Evolutionary conservation across 2,113 vertebrate genomes (phyloP).

Genomic region (Nothoprocta perdicaria): DNA sequence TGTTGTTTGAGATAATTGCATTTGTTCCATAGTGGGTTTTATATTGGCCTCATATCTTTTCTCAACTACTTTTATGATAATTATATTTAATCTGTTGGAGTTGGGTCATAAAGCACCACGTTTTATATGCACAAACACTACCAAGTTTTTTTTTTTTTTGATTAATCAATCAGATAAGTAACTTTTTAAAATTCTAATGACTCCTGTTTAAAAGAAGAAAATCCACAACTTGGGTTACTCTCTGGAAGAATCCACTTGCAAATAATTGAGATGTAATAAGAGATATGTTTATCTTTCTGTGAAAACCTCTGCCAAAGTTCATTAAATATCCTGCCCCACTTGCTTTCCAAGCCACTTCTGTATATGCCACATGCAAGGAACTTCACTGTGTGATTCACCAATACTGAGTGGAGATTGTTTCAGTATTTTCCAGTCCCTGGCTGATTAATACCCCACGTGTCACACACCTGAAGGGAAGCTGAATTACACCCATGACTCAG

Average conservation of each 20-base stretch:
- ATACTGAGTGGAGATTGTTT: not conserved
- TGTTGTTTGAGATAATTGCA: not conserved
- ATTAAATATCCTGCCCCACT: not conserved
- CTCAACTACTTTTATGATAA: not conserved
- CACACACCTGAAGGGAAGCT: constrained; percentile 12
- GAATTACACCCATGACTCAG: not conserved
- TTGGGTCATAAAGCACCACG: not conserved
- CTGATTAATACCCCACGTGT: not conserved
- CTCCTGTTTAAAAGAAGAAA: not conserved
- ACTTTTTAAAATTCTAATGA: not conserved
- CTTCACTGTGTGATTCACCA: not conserved
- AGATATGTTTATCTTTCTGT: not conserved
- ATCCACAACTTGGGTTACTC: not conserved
- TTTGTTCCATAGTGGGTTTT: not conserved
- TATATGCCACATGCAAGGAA: not conserved
- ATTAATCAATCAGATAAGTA: not conserved
- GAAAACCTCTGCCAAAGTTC: not conserved
- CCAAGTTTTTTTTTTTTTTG: not conserved
- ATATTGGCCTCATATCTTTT: not conserved
- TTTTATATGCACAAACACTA: not conserved
- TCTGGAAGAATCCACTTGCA: not conserved
- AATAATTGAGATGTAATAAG: not conserved
- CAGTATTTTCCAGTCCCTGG: constrained; percentile 8
- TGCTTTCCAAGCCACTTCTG: not conserved
- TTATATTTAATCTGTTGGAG: not conserved